phyloP scores from a whole-genome alignment of 1,140 invertebrate genomes.

The Zaprionus ornatus region DNA sequence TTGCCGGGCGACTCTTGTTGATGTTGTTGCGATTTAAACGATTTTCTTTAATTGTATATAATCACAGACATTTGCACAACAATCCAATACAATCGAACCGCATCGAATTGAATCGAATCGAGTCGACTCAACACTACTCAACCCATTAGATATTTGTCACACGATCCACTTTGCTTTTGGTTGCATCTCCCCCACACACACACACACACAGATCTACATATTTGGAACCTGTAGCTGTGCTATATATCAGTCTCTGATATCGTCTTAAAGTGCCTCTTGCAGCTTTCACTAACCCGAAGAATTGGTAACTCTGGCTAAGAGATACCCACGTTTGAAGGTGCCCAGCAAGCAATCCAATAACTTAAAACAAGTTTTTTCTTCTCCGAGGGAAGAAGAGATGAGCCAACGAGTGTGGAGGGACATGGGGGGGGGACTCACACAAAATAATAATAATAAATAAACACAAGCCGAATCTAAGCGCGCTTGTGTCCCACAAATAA shows the following conservation, averaged over 20 bases:
- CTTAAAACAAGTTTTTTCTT: slow-evolving; percentile 78
- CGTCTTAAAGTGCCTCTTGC: slow-evolving; percentile 51
- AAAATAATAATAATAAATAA: slow-evolving; percentile 58
- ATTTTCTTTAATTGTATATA: slow-evolving; percentile 77
- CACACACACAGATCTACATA: background rate
- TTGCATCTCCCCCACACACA: slow-evolving; percentile 42
- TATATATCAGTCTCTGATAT: slow-evolving; percentile 70
- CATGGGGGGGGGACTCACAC: background rate
- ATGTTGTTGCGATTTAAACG: slow-evolving; percentile 63
- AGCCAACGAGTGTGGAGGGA: background rate
- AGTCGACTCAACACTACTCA: slow-evolving; percentile 42
- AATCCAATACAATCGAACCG: slow-evolving; percentile 25
- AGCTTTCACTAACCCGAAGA: slow-evolving; percentile 67
- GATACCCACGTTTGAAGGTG: slow-evolving; percentile 14
- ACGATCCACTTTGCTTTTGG: slow-evolving; percentile 65
- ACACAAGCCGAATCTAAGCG: slow-evolving; percentile 70
- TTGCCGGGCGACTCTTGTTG: slow-evolving; percentile 41
- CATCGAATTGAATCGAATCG: slow-evolving; percentile 37
- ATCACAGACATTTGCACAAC: slow-evolving; percentile 58
- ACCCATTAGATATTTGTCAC: slow-evolving; percentile 60
- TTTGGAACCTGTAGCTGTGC: slow-evolving; percentile 56
- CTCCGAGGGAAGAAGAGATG: slow-evolving; percentile 10
- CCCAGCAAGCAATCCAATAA: slow-evolving; percentile 55
- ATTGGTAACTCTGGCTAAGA: slow-evolving; percentile 47
- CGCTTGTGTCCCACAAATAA: slow-evolving; percentile 76